Conservation (phyloP, 2,797 vertebrate genomes). For the Poeciliopsis infans region DNA sequence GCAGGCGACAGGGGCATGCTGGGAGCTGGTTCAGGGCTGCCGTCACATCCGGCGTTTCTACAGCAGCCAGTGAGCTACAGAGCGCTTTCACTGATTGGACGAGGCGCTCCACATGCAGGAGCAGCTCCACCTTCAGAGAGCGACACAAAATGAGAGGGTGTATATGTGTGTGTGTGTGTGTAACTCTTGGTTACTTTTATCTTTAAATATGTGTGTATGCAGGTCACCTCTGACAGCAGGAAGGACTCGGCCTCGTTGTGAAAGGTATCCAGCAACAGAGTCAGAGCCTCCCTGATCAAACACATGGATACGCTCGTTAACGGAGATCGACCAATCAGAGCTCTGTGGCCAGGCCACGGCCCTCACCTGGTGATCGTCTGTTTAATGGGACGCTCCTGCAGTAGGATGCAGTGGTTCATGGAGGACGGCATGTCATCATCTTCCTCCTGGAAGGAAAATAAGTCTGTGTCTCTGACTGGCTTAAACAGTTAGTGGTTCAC, state of each 20-base stretch:
- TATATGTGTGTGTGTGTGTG: too few species aligned
- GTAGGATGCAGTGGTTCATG: slow-evolving; percentile 92
- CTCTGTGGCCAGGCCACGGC: neutral
- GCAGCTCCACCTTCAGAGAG: slow-evolving; percentile 82
- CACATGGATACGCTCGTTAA: neutral
- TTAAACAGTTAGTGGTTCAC: neutral
- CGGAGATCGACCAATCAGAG: neutral
- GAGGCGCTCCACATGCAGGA: slow-evolving; percentile 88
- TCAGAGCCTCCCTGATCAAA: slow-evolving; percentile 89
- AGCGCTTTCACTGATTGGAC: slow-evolving; percentile 96
- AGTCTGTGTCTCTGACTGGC: neutral
- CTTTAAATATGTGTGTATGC: too few species aligned
- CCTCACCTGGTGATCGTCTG: slow-evolving; percentile 94
- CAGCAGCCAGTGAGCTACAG: slow-evolving; percentile 89
- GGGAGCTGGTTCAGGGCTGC: slow-evolving; percentile 91
- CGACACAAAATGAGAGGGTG: neutral
- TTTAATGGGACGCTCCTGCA: slow-evolving; percentile 94
- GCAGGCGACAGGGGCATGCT: slow-evolving; percentile 92
- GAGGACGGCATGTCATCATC: slow-evolving; percentile 90
- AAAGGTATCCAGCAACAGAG: slow-evolving; percentile 93
- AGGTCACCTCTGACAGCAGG: slow-evolving; percentile 87
- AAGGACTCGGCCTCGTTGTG: slow-evolving; percentile 93
- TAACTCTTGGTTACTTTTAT: too few species aligned
- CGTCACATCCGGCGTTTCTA: slow-evolving; percentile 92
- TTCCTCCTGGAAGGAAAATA: slow-evolving; percentile 76